phyloP scores from a whole-genome alignment of 2,113 vertebrate species.

The Cavia aperea region DNA sequence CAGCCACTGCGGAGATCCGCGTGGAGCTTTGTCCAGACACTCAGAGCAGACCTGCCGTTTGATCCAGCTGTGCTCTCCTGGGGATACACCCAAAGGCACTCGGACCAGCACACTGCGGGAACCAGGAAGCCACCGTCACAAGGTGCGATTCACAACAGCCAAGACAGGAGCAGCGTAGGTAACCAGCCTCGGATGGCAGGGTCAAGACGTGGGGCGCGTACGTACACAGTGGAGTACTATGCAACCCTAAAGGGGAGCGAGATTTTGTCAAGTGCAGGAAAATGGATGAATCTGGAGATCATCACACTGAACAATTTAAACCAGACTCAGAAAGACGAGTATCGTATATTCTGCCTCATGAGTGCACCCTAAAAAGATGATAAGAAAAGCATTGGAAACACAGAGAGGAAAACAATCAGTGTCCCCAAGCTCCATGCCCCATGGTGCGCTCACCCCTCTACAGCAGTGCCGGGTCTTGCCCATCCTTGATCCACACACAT shows the following conservation, averaged over 20 bases:
- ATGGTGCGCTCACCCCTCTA: neutral
- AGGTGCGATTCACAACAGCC: neutral
- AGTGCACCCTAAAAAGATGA: neutral
- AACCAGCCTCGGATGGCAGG: neutral
- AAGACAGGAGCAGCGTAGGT: neutral
- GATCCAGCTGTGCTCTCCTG: neutral
- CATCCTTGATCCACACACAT: neutral
- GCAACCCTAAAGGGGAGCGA: neutral
- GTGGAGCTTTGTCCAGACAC: neutral
- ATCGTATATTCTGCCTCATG: no score
- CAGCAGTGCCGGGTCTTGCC: neutral
- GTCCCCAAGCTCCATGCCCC: neutral
- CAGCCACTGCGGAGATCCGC: neutral
- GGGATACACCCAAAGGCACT: neutral
- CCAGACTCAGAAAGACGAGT: neutral
- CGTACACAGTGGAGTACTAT: neutral
- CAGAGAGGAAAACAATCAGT: neutral
- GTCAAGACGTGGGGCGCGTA: neutral
- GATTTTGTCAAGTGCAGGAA: neutral
- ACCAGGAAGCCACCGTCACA: neutral
- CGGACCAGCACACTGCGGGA: neutral
- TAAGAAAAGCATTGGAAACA: neutral
- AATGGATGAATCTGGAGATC: neutral
- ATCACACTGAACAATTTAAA: neutral
- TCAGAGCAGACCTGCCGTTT: neutral